Evolutionary conservation across 2,113 vertebrate genomes (phyloP).

Genomic region (Ursus arctos): DNA sequence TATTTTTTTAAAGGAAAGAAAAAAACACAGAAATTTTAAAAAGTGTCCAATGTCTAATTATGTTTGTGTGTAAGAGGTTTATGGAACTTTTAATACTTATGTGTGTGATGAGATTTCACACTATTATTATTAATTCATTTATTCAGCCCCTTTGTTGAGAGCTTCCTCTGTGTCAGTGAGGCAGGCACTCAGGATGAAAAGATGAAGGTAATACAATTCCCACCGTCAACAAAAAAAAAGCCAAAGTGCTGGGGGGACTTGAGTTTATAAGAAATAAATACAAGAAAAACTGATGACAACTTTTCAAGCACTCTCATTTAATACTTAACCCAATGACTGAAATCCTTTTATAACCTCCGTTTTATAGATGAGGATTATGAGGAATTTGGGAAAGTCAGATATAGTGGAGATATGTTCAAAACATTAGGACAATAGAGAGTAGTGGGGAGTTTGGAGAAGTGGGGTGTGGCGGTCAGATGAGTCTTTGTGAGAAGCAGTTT

Average conservation of each 20-base stretch:
- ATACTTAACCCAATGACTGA: background rate
- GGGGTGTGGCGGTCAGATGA: background rate
- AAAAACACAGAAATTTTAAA: constrained; percentile 2
- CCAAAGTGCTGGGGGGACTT: background rate
- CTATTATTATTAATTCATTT: background rate
- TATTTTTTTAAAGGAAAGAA: constrained; percentile 52
- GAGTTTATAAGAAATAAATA: background rate
- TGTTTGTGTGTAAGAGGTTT: background rate
- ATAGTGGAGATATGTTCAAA: background rate
- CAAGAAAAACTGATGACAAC: background rate
- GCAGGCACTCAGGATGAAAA: background rate
- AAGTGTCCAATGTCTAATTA: background rate
- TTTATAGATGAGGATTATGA: background rate
- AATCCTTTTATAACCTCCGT: background rate
- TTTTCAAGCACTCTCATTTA: background rate
- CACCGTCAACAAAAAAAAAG: background rate
- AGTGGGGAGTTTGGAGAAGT: background rate
- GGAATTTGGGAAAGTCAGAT: background rate
- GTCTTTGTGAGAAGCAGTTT: background rate
- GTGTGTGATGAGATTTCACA: background rate
- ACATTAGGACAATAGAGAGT: background rate
- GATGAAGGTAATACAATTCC: background rate
- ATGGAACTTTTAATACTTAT: background rate
- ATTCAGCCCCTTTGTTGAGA: background rate
- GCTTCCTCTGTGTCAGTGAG: background rate